Conservation (phyloP, 2,113 vertebrate species). For the Dicrurus megarhynchus region DNA sequence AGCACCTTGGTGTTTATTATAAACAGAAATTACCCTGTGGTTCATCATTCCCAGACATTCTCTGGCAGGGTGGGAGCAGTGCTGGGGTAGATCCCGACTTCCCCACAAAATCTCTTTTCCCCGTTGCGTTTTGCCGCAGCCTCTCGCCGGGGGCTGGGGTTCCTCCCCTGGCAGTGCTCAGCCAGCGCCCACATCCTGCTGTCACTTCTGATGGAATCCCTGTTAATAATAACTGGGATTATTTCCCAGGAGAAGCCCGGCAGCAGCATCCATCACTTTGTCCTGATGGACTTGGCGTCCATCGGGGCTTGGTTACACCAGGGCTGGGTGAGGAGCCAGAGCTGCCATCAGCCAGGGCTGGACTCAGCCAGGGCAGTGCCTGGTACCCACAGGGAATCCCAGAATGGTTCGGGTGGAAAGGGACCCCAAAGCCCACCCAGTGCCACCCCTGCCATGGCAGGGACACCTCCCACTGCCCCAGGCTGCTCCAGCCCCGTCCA, state of each 20-base stretch:
- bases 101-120: background rate
- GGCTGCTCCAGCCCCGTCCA: rapidly evolving
- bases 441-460: background rate
- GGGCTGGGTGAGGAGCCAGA: background rate
- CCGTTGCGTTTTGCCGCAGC: rapidly evolving
- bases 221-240: background rate
- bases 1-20: background rate
- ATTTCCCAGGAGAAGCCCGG: background rate
- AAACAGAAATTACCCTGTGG: background rate
- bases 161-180: background rate
- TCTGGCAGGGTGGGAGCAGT: background rate
- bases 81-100: background rate
- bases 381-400: background rate
- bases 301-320: background rate
- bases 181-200: rapidly evolving
- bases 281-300: background rate
- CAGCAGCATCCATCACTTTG: background rate
- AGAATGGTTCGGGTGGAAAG: background rate
- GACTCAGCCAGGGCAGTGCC: background rate
- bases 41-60: background rate
- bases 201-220: background rate
- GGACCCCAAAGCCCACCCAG: rapidly evolving
- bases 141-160: rapidly evolving
- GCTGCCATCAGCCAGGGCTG: background rate
- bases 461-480: background rate